Evolutionary conservation across 2,888 invertebrate genomes (phyloP).

Genomic region (Apodemia hepburni): DNA sequence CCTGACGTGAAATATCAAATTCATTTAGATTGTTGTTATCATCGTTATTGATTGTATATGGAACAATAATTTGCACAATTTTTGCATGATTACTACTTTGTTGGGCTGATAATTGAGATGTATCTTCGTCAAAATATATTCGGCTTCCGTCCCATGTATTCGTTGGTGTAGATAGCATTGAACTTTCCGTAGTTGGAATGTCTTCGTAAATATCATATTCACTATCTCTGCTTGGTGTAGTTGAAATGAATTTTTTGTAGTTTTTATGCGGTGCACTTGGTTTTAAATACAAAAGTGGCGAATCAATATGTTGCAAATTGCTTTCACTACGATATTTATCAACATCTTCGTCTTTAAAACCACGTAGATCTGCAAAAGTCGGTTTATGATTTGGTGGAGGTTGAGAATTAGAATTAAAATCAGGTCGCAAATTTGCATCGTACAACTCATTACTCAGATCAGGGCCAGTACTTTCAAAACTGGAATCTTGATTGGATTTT

Average conservation of each 20-base stretch:
- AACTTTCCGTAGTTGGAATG: slow-evolving; percentile 46
- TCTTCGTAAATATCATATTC: slow-evolving; percentile 73
- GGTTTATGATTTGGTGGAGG: slow-evolving; percentile 52
- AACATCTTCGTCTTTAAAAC: slow-evolving; percentile 61
- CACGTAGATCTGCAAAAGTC: slow-evolving; percentile 63
- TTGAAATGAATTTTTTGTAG: slow-evolving; percentile 61
- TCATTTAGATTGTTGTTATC: slow-evolving; percentile 32
- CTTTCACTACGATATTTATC: slow-evolving; percentile 68
- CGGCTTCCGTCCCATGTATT: slow-evolving; percentile 52
- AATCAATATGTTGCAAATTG: slow-evolving; percentile 76
- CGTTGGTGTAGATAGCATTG: slow-evolving; percentile 39
- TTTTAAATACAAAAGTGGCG: slow-evolving; percentile 77
- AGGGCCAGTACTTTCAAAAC: slow-evolving; percentile 66
- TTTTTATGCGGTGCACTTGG: slow-evolving; percentile 78
- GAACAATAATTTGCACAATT: slow-evolving; percentile 89
- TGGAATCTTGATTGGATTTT: slow-evolving; percentile 58
- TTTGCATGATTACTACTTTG: slow-evolving; percentile 75
- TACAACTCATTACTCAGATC: slow-evolving; percentile 59
- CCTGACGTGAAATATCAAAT: slow-evolving; percentile 45
- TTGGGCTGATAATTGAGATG: slow-evolving; percentile 39
- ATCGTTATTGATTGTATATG: slow-evolving; percentile 83
- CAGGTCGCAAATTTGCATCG: slow-evolving; percentile 47
- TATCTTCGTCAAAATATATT: slow-evolving; percentile 47
- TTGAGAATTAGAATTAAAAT: slow-evolving; percentile 44
- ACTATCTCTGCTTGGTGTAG: slow-evolving; percentile 47